phyloP scores from a whole-genome alignment of 2,113 vertebrate genomes.

The Ptilorrhoa leucosticta region DNA sequence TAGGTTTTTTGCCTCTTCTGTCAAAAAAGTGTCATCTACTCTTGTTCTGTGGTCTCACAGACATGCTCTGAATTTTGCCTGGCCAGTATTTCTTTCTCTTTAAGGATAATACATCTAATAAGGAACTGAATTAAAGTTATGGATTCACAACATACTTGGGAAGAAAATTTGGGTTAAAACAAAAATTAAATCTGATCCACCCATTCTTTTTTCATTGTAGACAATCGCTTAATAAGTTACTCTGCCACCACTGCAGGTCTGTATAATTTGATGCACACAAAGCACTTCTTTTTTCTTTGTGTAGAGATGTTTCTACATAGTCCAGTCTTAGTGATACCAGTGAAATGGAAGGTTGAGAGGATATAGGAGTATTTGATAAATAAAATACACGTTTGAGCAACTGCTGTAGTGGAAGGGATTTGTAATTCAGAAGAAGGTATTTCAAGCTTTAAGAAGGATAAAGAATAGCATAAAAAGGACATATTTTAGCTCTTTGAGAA shows the following conservation, averaged over 20 bases:
- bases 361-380: neutral
- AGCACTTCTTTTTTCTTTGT: neutral
- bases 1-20: neutral
- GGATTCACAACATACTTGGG: neutral
- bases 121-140: neutral
- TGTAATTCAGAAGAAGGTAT: neutral
- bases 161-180: neutral
- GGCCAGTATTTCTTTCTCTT: neutral
- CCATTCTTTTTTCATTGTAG: neutral
- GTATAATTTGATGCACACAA: neutral
- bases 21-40: neutral
- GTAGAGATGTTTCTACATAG: neutral
- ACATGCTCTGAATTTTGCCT: neutral
- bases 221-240: neutral
- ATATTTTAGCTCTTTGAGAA: constrained; percentile 2
- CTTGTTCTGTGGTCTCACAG: neutral
- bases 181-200: neutral
- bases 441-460: constrained; percentile 12
- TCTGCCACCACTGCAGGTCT: neutral
- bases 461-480: neutral
- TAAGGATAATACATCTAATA: neutral
- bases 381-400: neutral
- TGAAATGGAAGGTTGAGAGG: neutral
- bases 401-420: neutral
- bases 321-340: neutral